Evolutionary conservation across 2,113 vertebrate genomes (phyloP), one percentile per base, ranked within the genome.

Genomic region (Pipa parva): DNA sequence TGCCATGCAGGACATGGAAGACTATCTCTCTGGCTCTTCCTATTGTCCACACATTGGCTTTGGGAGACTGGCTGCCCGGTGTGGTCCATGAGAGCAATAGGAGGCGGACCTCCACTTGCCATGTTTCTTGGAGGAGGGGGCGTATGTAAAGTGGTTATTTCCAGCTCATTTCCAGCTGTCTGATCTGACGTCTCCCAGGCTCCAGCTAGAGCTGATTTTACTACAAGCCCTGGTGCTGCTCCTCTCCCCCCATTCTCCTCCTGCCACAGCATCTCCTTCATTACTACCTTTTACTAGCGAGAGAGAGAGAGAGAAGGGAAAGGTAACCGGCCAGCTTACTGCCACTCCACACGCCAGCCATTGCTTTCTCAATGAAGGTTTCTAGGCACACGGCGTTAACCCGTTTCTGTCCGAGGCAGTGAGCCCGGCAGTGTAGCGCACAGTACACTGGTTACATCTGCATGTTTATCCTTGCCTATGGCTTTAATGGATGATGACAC

Each of bases 121-220:
- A 48, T 70, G 59, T 65, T 59, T 76, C 26, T 71, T 74, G 69
- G 73, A 74, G 74, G 72, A 50, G 66, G 58, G 74, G 72, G 63
- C 56, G 65, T 51, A 76, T 66, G 64, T 75, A 61, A 54, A 15
- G 70, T 73, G 63, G 59, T 69, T 63, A 70, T 72, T 72, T 58
- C 66, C 63, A 63, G 67, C 62, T 68, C 52, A 61, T 72, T 71
- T 59, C 66, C 62, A 60, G 68, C 71, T 71, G 72, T 74, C 66
- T 76, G 71, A 63, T 74, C 59, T 75, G 71, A 76, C 82, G 76
- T 73, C 77, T 63, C 57, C n/a, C 68, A 75, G 71, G 74, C 78
- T 63, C 79, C 73, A 65, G 68, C 63, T 51, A 60, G 79, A 74
- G 75, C 71, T 57, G 63, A 61, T 39, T 73, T 71, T 84, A 77